Evolutionary conservation across 2,888 invertebrate genomes (phyloP).

Genomic region (Autographa gamma): DNA sequence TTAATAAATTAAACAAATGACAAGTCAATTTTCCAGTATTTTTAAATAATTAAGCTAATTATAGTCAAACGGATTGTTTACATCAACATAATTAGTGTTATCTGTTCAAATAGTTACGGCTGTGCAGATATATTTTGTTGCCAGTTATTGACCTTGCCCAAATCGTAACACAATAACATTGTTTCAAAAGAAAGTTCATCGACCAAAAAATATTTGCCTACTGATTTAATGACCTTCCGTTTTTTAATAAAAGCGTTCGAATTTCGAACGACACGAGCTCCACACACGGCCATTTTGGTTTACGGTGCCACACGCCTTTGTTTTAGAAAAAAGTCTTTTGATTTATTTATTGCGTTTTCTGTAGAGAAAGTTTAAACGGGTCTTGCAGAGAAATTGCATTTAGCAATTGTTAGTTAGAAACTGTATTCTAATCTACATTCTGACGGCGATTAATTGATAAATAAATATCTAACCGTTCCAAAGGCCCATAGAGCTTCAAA

Average conservation of each 20-base stretch:
- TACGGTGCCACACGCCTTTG: neutral
- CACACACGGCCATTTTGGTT: neutral
- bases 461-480: neutral
- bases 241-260: constrained; percentile 7
- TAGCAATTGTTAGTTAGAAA: constrained; percentile 3
- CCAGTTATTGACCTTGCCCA: constrained; percentile 49
- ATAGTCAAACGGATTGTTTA: neutral
- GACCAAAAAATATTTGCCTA: constrained; percentile 25
- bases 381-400: constrained; percentile 2
- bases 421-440: neutral
- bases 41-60: constrained; percentile 9
- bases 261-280: neutral
- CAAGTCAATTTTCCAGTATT: constrained; percentile 16
- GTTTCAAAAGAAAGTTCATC: constrained; percentile 51
- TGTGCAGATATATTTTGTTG: constrained; percentile 34
- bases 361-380: neutral
- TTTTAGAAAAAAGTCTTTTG: neutral
- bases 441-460: neutral
- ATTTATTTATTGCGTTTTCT: constrained; percentile 3
- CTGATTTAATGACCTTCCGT: constrained; percentile 8
- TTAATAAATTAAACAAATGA: constrained; percentile 17
- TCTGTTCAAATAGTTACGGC: constrained; percentile 29
- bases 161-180: constrained; percentile 27
- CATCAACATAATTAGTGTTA: constrained; percentile 42
- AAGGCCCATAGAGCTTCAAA: neutral